Percentiles rank a stretch among this genome's conserved stretches.
These are phyloP conservation scores for Rhinoptilus africanus DNA, from an alignment of 2,113 vertebrate genomes.

Conservation along the genomic window DNA sequence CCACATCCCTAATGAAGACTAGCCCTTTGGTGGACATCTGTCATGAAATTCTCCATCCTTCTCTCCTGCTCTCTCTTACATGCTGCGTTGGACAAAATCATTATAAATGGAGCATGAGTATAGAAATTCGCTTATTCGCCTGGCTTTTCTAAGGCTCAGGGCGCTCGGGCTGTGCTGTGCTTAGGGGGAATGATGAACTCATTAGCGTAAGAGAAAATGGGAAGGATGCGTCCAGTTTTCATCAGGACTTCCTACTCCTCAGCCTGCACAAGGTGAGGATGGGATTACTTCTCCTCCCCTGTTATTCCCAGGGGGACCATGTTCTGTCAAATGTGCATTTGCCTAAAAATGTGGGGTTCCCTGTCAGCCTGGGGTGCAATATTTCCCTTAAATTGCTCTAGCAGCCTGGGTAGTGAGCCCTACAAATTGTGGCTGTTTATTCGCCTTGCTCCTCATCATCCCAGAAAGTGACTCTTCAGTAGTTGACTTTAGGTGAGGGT, in stretches of 20 bases:
- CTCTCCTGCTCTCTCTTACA: neutral
- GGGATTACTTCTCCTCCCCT: neutral
- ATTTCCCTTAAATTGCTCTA: neutral
- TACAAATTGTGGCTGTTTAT: neutral
- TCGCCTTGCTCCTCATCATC: neutral
- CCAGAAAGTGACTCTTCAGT: neutral
- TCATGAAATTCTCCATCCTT: neutral
- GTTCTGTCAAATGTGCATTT: neutral
- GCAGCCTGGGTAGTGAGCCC: neutral
- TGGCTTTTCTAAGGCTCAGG: neutral
- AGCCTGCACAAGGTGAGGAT: neutral
- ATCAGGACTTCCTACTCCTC: neutral
- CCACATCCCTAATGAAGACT: neutral
- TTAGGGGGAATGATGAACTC: neutral
- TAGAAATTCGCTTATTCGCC: neutral
- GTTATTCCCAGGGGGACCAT: neutral
- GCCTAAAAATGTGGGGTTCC: neutral
- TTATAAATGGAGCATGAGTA: neutral
- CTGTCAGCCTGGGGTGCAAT: neutral
- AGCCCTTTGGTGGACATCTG: neutral
- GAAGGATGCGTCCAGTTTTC: neutral
- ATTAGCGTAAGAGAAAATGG: neutral
- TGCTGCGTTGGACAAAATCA: neutral
- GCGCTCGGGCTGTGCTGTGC: neutral
- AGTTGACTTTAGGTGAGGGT: neutral